Evolutionary conservation across 2,797 vertebrate genomes (phyloP).

Genomic region (Haliaeetus vocifer): DNA sequence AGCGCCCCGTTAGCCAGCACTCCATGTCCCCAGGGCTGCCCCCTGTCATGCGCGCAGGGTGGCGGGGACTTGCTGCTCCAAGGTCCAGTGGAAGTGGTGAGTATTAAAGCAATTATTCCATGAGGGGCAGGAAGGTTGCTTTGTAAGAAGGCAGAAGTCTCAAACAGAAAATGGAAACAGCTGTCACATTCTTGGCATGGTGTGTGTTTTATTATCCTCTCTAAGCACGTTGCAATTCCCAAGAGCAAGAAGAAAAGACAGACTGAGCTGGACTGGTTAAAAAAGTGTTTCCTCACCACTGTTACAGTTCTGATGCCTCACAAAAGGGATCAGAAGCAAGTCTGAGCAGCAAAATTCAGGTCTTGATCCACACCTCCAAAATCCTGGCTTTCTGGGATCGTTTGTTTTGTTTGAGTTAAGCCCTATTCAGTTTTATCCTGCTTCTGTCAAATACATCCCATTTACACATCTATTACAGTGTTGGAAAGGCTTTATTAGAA

Average conservation of each 20-base stretch:
- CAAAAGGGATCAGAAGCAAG: neutral
- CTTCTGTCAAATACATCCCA: neutral
- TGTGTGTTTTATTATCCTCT: neutral
- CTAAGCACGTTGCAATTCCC: fast-evolving
- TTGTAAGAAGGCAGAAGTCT: neutral
- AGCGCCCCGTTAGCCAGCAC: neutral
- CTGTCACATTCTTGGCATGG: neutral
- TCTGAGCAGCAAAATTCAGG: neutral
- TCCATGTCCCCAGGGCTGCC: neutral
- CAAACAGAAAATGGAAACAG: neutral
- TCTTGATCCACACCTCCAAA: neutral
- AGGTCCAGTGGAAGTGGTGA: neutral
- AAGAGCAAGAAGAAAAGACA: neutral
- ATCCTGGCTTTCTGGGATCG: neutral
- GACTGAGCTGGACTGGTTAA: neutral
- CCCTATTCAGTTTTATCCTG: neutral
- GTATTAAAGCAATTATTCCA: neutral
- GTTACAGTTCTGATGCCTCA: neutral
- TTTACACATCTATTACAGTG: neutral
- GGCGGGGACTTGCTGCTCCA: fast-evolving
- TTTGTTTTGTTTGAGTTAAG: neutral
- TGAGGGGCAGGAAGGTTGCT: neutral
- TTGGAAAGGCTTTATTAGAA: neutral
- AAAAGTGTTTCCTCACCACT: neutral
- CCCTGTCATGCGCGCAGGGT: fast-evolving